Percentiles rank a stretch among this genome's conserved stretches.
phyloP scores from a whole-genome alignment of 2,113 vertebrate species.

The Rhombomys opimus region DNA sequence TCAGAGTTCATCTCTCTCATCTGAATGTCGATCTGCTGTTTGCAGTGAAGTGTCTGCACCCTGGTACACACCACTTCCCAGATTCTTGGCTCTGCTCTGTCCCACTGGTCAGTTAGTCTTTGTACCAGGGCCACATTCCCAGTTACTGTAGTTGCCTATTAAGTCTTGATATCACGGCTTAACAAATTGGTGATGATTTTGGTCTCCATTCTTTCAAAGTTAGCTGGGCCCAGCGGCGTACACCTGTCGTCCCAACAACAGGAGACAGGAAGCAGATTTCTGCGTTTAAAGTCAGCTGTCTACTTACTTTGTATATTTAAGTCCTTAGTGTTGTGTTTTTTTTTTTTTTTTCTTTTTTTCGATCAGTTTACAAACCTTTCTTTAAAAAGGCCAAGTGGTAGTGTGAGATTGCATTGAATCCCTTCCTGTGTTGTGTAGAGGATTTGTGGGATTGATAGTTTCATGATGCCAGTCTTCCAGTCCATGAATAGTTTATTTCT shows the following conservation, averaged over 20 bases:
- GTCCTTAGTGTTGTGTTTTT: not conserved
- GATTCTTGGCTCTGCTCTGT: not conserved
- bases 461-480: not conserved
- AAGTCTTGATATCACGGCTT: not conserved
- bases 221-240: not conserved
- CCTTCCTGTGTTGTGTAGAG: not conserved
- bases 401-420: not conserved
- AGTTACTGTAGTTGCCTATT: not conserved
- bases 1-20: not conserved
- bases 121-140: not conserved
- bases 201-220: not conserved
- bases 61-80: not conserved
- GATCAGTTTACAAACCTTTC: not conserved
- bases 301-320: not conserved
- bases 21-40: not conserved
- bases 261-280: not conserved
- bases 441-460: not conserved
- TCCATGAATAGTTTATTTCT: not conserved
- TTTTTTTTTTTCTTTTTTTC: not conserved
- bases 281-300: not conserved
- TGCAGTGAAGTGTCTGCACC: not conserved
- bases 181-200: not conserved
- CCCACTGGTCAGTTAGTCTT: not conserved
- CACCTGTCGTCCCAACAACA: not conserved
- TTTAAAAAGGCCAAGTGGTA: not conserved